phyloP scores from a whole-genome alignment of 2,797 vertebrate species.

The Oophaga sylvatica region DNA sequence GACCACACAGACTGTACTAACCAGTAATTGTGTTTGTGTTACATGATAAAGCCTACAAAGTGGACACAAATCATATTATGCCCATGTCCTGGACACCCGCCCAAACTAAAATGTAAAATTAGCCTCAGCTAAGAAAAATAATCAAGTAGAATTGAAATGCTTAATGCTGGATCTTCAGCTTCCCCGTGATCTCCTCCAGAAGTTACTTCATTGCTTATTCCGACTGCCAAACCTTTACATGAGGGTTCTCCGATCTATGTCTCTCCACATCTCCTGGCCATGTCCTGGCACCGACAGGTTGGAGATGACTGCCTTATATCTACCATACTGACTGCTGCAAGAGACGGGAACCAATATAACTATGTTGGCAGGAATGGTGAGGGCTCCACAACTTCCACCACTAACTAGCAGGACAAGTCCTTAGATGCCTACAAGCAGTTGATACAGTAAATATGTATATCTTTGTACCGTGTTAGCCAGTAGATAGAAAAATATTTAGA shows the following conservation, averaged over 20 bases:
- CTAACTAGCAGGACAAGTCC: background rate
- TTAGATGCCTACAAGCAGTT: too few species aligned
- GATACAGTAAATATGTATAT: too few species aligned
- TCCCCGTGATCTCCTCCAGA: background rate
- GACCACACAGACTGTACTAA: background rate
- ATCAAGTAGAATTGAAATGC: background rate
- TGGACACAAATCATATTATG: background rate
- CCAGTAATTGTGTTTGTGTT: background rate
- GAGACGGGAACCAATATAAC: background rate
- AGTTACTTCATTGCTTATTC: background rate
- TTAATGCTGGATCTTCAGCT: background rate
- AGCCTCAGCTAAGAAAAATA: background rate
- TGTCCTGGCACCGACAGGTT: background rate
- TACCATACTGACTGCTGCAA: background rate
- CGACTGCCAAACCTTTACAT: background rate
- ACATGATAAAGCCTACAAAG: background rate
- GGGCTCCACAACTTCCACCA: background rate
- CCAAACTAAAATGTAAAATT: background rate
- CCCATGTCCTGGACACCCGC: background rate
- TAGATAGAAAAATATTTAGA: too few species aligned
- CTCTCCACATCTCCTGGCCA: background rate
- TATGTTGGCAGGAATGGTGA: background rate
- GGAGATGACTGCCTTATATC: background rate
- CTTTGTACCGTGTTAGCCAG: too few species aligned
- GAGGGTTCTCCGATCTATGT: background rate